Evolutionary conservation across 2,113 vertebrate species (phyloP).

Genomic region (Cacatua alba): DNA sequence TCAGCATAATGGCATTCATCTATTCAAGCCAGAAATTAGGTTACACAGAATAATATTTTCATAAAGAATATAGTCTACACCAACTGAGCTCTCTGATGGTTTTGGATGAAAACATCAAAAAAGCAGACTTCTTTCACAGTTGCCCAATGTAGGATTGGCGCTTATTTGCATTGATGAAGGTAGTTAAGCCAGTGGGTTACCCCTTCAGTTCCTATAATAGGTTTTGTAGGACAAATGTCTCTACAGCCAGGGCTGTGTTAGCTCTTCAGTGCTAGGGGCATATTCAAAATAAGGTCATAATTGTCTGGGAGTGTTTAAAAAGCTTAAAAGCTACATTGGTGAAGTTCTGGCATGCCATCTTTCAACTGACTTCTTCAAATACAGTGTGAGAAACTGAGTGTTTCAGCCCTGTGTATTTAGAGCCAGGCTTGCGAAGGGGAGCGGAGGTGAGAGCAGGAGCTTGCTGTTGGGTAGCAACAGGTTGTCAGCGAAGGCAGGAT

Average conservation of each 20-base stretch:
- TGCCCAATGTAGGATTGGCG: background rate
- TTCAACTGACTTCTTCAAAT: background rate
- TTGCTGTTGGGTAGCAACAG: background rate
- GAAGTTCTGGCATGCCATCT: background rate
- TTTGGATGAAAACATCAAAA: background rate
- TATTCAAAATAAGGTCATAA: background rate
- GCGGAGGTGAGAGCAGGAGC: background rate
- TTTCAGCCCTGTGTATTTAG: background rate
- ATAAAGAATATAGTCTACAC: background rate
- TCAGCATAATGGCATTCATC: background rate
- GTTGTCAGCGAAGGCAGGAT: background rate
- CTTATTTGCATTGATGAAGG: conserved; percentile 30
- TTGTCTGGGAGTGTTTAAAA: conserved; percentile 31
- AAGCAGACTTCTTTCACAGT: background rate
- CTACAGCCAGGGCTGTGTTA: background rate
- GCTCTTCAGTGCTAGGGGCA: background rate
- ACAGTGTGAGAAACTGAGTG: background rate
- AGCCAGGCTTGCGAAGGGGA: background rate
- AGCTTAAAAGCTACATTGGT: background rate
- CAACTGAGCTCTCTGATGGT: fast-evolving
- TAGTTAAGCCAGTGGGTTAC: conserved; percentile 6
- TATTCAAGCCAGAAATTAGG: background rate
- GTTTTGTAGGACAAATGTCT: background rate
- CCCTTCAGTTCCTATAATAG: conserved; percentile 25
- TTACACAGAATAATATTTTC: background rate